Evolutionary conservation across 1,140 invertebrate species (phyloP).

Genomic region (Drusus annulatus): DNA sequence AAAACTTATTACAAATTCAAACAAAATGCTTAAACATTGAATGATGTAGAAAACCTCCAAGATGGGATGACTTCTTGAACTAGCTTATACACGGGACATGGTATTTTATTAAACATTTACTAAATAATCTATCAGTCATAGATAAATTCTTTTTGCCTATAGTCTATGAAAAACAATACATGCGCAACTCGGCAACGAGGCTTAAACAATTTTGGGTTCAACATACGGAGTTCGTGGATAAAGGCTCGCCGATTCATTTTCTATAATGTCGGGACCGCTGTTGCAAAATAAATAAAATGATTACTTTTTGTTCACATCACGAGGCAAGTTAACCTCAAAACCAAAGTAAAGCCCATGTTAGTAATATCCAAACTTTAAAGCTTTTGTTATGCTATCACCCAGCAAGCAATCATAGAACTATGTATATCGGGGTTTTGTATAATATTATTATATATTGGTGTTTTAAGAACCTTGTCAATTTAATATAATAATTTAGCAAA

Average conservation of each 20-base stretch:
- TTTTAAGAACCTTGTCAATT: conserved; percentile 13
- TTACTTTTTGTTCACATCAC: conserved; percentile 15
- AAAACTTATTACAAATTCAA: too few species aligned
- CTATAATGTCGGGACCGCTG: conserved; percentile 54
- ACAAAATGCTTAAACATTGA: too few species aligned
- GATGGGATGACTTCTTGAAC: neutral
- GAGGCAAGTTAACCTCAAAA: neutral
- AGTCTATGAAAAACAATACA: conserved; percentile 8
- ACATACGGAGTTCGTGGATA: conserved; percentile 46
- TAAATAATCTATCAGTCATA: conserved; percentile 49
- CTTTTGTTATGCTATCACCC: conserved; percentile 13
- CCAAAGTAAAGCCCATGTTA: conserved; percentile 2
- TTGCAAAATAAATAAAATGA: conserved; percentile 41
- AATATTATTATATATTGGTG: conserved; percentile 12
- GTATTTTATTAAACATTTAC: conserved; percentile 11
- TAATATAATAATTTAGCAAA: neutral
- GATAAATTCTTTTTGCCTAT: conserved; percentile 39
- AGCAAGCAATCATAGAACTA: conserved; percentile 11
- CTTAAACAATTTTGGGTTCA: conserved; percentile 51
- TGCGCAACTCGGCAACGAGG: neutral
- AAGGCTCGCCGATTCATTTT: conserved; percentile 55
- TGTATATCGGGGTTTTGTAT: neutral
- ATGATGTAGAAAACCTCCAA: too few species aligned
- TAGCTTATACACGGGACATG: conserved; percentile 1
- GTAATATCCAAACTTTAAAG: neutral